phyloP scores from a whole-genome alignment of 1,140 invertebrate genomes.

The Mya arenaria region DNA sequence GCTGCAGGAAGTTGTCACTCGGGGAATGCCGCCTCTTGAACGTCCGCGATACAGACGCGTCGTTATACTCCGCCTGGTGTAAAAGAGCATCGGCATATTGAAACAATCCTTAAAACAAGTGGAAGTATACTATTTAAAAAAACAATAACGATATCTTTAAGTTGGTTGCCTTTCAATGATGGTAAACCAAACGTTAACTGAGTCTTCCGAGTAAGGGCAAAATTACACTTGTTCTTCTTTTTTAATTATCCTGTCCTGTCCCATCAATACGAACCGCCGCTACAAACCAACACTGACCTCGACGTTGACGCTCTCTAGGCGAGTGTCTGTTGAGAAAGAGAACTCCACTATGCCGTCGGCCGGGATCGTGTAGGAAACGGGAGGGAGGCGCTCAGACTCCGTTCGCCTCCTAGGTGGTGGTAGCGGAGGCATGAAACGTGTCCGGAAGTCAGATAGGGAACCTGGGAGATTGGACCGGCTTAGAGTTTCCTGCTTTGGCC shows the following conservation, averaged over 20 bases:
- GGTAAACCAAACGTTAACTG: too few species aligned
- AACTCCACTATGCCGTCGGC: conserved; percentile 61
- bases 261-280: background rate
- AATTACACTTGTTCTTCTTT: background rate
- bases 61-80: conserved; percentile 50
- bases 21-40: conserved; percentile 64
- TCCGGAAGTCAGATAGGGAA: background rate
- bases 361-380: conserved; percentile 41
- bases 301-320: conserved; percentile 32
- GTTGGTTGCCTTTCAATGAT: too few species aligned
- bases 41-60: conserved; percentile 5
- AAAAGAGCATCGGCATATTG: background rate
- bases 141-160: background rate
- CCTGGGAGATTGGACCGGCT: background rate
- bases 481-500: background rate
- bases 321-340: conserved; percentile 49
- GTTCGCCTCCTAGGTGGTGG: background rate
- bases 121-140: background rate
- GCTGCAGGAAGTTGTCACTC: conserved; percentile 67
- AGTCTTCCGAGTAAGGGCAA: too few species aligned
- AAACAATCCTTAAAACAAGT: background rate
- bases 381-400: background rate
- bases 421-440: background rate
- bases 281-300: conserved; percentile 18
- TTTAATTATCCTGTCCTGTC: background rate